Percentiles rank a stretch among this genome's conserved stretches.
Evolutionary conservation across 2,113 vertebrate genomes (phyloP).

Genomic region (Gopherus evgoodei): DNA sequence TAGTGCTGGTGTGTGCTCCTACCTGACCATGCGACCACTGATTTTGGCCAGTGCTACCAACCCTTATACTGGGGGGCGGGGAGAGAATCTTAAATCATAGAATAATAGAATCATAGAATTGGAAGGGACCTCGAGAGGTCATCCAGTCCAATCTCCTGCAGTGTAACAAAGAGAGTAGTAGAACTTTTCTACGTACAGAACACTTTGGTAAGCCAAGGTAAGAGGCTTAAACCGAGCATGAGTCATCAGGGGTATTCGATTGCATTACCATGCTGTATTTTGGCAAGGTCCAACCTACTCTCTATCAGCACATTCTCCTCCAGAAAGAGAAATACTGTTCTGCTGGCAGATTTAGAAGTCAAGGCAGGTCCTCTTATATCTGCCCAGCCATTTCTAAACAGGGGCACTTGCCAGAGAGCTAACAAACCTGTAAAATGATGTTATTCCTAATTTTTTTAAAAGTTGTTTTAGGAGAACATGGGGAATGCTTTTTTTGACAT

Average conservation of each 20-base stretch:
- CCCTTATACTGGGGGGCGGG: not conserved
- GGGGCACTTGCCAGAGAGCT: not conserved
- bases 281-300: not conserved
- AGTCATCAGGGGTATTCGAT: not conserved
- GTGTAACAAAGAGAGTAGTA: not conserved
- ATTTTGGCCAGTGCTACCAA: not conserved
- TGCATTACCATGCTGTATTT: not conserved
- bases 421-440: not conserved
- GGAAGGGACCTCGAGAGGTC: no score
- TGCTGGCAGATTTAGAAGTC: not conserved
- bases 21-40: accelerated
- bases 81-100: not conserved
- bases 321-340: not conserved
- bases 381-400: not conserved
- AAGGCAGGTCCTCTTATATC: not conserved
- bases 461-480: slow-evolving; percentile 15
- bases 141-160: no score
- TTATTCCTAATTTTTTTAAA: not conserved
- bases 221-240: not conserved
- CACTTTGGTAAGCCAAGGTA: not conserved
- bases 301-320: not conserved
- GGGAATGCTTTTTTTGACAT: not conserved
- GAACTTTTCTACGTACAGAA: not conserved
- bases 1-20: not conserved
- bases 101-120: not conserved